Base-by-base conservation (phyloP, 2,888 invertebrate species). In the Heliconius hortense region DNA sequence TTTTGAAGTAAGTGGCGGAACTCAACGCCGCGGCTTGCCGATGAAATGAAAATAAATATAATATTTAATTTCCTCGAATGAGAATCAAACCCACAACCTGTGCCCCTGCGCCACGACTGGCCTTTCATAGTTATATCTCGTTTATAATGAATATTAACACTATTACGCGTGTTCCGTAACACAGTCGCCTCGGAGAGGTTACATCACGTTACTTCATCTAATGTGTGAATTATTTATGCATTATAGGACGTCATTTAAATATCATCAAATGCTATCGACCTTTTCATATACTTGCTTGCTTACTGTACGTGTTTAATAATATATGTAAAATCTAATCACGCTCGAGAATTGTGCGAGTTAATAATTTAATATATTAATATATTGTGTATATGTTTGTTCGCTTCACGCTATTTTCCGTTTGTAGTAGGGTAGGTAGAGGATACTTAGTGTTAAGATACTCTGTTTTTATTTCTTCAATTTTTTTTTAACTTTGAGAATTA, bases 181-280 rank as follows among this genome's bases (percentile, higher is more conserved):
- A 31, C 31, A 69, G n/a, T 56, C 56, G 35, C 62, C 62, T 69
- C 69, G 28, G 11, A 56, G 69, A 74, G 74, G 48, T 74, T 69
- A 67, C 69, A 35, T 74, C 63, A 69, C 18, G 62, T 48, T 67
- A 48, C 56, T 53, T n/a, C 53, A 69, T 68, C 74, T 69, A 63
- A 74, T 69, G 63, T 62, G 60, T 69, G 62, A 85, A 89, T 90
- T 90, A 89, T 90, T 88, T 89, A 88, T 88, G 84, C 89, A 88
- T 90, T 88, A 89, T 85, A 86, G 88, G 88, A 85, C 66, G 83
- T 85, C 88, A 89, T 90, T 90, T 89, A 87, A 89, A 85, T 81
- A 79, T 82, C 88, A 88, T 89, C 87, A 88, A 74, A 82, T 71
- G 78, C 74, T 75, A 74, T 64, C 75, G 72, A 74, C 74, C 72